phyloP scores from a whole-genome alignment of 2,888 invertebrate species.

The Clanis bilineata region DNA sequence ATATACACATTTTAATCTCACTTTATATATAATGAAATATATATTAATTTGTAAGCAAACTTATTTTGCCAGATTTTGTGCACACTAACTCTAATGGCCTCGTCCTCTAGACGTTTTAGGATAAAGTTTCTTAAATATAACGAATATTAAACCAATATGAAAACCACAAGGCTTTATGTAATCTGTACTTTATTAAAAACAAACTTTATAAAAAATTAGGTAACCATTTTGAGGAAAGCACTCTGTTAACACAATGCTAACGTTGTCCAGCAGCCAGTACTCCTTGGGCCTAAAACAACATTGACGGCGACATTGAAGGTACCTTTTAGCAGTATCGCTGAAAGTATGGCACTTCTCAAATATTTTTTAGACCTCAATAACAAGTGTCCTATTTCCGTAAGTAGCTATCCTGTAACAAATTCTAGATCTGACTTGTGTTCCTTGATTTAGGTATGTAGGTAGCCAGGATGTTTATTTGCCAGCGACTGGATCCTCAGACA shows the following conservation, averaged over 20 bases:
- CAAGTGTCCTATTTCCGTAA: too few species aligned
- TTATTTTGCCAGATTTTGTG: too few species aligned
- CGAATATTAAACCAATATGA: background rate
- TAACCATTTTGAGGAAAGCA: background rate
- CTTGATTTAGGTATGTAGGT: too few species aligned
- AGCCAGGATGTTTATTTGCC: too few species aligned
- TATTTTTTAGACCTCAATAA: background rate
- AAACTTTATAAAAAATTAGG: background rate
- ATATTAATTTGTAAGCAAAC: too few species aligned
- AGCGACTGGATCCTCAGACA: too few species aligned
- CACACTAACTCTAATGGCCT: background rate
- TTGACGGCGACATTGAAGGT: conserved; percentile 23
- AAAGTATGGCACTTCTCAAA: background rate
- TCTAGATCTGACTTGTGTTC: too few species aligned
- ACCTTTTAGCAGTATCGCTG: background rate
- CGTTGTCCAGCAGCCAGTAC: background rate
- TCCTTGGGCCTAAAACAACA: conserved; percentile 15
- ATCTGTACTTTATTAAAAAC: background rate
- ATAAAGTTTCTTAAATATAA: background rate
- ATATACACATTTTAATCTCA: too few species aligned
- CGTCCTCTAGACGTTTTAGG: background rate
- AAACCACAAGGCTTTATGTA: background rate
- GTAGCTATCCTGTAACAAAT: too few species aligned
- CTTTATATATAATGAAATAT: too few species aligned
- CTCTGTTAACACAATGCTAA: conserved; percentile 1